Conservation (phyloP, 2,113 vertebrate genomes). For the Salvelinus fontinalis region DNA sequence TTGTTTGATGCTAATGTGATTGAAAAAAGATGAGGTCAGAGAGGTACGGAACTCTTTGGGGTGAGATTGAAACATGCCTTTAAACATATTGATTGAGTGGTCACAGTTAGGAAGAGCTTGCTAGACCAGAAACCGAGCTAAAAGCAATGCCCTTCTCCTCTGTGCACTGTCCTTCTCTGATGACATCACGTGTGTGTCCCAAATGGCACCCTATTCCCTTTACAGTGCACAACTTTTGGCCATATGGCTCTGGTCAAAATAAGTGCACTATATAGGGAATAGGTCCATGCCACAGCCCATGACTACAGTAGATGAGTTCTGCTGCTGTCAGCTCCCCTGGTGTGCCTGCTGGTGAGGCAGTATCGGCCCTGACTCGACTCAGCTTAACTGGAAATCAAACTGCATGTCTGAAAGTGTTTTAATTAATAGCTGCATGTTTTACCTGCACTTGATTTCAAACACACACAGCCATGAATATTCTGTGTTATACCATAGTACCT, state of each 20-base stretch:
- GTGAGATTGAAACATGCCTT: conserved; percentile 64
- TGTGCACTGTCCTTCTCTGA: conserved; percentile 51
- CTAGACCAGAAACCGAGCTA: conserved; percentile 52
- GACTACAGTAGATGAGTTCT: conserved; percentile 50
- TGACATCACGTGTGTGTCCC: conserved; percentile 17
- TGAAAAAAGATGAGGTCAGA: conserved; percentile 63
- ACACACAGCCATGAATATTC: conserved; percentile 13
- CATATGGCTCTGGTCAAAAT: too few relatives aligned
- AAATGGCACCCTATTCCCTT: too few relatives aligned
- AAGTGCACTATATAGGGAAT: too few relatives aligned
- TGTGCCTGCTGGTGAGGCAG: conserved; percentile 20
- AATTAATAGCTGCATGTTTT: conserved; percentile 49
- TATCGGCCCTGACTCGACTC: conserved; percentile 47
- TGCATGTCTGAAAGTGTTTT: conserved; percentile 51
- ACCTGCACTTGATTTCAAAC: conserved; percentile 36
- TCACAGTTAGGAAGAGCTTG: conserved; percentile 46
- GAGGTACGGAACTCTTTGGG: conserved; percentile 47
- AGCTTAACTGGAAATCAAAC: conserved; percentile 52
- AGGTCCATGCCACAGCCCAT: neutral
- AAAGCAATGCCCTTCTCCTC: conserved; percentile 53
- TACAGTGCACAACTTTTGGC: too few relatives aligned
- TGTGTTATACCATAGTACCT: too few relatives aligned
- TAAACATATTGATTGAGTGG: conserved; percentile 62
- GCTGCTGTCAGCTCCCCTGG: conserved; percentile 58
- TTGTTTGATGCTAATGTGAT: conserved; percentile 65